Conservation (phyloP, 2,888 invertebrate species). For the Chirona hameri region DNA sequence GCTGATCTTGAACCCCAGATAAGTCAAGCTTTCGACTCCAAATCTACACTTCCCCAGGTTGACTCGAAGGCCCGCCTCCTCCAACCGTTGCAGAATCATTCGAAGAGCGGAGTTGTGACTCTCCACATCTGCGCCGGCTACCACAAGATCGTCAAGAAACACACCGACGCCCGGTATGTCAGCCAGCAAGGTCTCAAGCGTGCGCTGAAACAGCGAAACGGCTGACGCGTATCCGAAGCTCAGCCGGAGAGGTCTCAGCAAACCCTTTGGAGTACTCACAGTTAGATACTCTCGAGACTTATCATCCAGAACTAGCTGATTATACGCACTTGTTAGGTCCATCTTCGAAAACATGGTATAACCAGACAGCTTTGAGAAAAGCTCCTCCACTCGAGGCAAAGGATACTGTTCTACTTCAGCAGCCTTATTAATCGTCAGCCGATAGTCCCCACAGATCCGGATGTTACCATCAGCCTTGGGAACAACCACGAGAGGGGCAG, state of each 20-base stretch:
- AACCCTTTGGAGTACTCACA: neutral
- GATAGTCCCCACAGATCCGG: neutral
- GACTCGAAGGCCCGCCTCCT: neutral
- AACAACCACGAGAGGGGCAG: neutral
- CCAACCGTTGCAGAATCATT: neutral
- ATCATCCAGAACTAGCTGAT: neutral
- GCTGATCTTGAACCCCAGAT: neutral
- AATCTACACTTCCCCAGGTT: neutral
- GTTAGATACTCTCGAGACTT: neutral
- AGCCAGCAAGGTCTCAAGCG: neutral
- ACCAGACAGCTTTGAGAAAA: neutral
- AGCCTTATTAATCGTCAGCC: neutral
- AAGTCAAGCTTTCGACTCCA: neutral
- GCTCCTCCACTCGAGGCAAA: neutral
- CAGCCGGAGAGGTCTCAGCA: neutral
- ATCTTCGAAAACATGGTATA: neutral
- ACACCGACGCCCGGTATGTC: neutral
- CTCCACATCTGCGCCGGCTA: neutral
- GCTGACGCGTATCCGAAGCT: neutral
- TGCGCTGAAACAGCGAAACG: neutral
- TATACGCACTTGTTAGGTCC: neutral
- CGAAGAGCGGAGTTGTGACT: neutral
- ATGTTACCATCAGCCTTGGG: neutral
- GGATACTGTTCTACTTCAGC: neutral
- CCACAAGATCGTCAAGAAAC: neutral